Evolutionary conservation across 2,113 vertebrate genomes (phyloP), one percentile per base, ranked within the genome.

Genomic region (Carollia perspicillata): DNA sequence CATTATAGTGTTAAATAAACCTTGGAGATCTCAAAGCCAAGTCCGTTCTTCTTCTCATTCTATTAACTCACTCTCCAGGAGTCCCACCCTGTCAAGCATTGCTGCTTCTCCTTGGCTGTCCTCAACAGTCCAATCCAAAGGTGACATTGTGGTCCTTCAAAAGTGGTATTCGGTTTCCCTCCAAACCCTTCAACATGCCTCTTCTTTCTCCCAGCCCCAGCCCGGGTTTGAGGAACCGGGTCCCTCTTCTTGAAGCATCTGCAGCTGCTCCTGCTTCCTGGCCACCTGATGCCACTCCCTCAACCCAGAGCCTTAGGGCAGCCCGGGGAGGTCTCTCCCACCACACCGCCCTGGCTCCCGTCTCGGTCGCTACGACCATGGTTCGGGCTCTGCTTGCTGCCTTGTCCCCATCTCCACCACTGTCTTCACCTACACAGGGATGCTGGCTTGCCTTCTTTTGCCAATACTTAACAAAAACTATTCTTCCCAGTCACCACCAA

Each of bases 11-110:
- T 90, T 90, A 94, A 77, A 51, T 84, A 89, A 69, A 95, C 87
- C 35, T 90, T 63, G 60, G 86, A 51, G 83, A 88, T 90, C 78
- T 90, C 68, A 83, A 83, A 71, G 84, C n/a, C 37, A 80, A 91
- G 30, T 30, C 72, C 53, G 17, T 40, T 65, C 14, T 71, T 68
- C 65, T 71, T 68, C 65, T 53, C 5, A 28, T 44, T 69, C 40
- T 37, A 28, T 44, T 44, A 37, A 83, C 37, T 93, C 84, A 58
- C 28, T 8, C 44, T 51, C 53, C 26, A 58, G 47, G 22, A 66
- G 17, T 55, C 33, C 30, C 13, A 75, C 5, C 60, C 5, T 33
- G 6, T 71, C n/a, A 53, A 60, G 49, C 26, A 66, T 0, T 12
- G 8, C 30, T 49, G 11, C 58, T 75, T 95, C 40, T 80, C 55